Evolutionary conservation across 30 jellyfish, hydroid and myxozoan species (phyloP).

Genomic region (Catostylus mosaicus): DNA sequence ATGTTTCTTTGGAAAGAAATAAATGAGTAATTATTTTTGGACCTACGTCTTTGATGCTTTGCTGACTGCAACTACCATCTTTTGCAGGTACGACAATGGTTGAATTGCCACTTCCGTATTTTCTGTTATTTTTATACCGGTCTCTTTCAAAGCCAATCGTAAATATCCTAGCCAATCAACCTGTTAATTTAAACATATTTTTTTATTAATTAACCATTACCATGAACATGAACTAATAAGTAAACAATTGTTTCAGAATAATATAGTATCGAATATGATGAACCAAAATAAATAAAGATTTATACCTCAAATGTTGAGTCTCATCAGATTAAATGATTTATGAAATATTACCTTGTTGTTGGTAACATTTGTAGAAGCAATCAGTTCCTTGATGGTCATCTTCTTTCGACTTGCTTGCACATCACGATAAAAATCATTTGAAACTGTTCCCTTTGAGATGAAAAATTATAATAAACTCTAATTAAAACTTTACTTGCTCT

Average conservation of each 20-base stretch:
- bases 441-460: slow-evolving; percentile 11
- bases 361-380: slow-evolving; percentile 19
- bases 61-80: slow-evolving; percentile 36
- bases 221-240: too few species aligned
- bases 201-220: too few species aligned
- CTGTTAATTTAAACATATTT: slow-evolving; percentile 32
- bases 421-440: not conserved
- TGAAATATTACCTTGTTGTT: slow-evolving; percentile 31
- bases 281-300: too few species aligned
- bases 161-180: slow-evolving; percentile 65
- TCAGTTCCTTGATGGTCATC: slow-evolving; percentile 43
- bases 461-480: not conserved
- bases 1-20: not conserved
- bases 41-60: slow-evolving; percentile 63
- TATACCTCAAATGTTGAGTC: too few species aligned
- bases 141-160: slow-evolving; percentile 10
- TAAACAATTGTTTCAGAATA: too few species aligned
- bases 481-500: not conserved
- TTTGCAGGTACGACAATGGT: slow-evolving; percentile 39
- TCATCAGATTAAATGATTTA: too few species aligned
- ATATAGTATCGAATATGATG: too few species aligned
- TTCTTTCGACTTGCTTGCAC: not conserved
- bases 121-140: slow-evolving; percentile 51
- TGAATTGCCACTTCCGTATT: slow-evolving; percentile 27
- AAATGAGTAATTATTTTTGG: not conserved